Evolutionary conservation across 2,888 invertebrate species (phyloP).

Genomic region (Gonocerus acuteangulatus): DNA sequence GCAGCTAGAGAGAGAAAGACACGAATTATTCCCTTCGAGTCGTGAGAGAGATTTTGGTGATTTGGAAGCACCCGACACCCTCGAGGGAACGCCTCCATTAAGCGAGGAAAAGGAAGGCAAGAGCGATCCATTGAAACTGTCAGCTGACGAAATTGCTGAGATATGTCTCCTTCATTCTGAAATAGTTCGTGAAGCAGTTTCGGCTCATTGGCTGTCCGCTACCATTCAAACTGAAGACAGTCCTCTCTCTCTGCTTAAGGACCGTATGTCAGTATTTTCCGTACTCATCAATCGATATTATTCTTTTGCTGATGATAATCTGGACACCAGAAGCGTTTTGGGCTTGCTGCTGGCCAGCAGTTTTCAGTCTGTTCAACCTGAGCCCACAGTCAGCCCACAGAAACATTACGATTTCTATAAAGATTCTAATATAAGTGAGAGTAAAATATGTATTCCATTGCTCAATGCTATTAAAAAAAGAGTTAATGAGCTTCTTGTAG

Average conservation of each 20-base stretch:
- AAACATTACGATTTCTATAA: constrained; percentile 67
- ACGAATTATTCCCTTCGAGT: constrained; percentile 57
- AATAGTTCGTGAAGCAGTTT: constrained; percentile 52
- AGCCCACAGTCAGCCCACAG: constrained; percentile 40
- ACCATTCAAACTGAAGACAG: constrained; percentile 43
- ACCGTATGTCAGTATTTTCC: constrained; percentile 55
- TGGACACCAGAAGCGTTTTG: constrained; percentile 52
- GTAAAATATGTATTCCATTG: constrained; percentile 61
- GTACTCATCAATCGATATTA: constrained; percentile 49
- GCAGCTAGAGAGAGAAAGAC: constrained; percentile 56
- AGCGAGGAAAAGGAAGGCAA: not conserved
- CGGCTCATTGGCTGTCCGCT: constrained; percentile 52
- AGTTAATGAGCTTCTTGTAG: constrained; percentile 56
- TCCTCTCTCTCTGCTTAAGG: constrained; percentile 40
- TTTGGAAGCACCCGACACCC: constrained; percentile 48
- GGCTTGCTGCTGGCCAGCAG: constrained; percentile 49
- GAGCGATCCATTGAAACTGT: constrained; percentile 8
- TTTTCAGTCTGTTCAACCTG: constrained; percentile 24
- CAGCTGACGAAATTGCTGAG: constrained; percentile 48
- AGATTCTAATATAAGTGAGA: constrained; percentile 72
- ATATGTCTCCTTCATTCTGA: constrained; percentile 56
- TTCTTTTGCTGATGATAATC: constrained; percentile 49
- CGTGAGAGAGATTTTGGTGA: constrained; percentile 61
- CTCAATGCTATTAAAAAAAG: constrained; percentile 57
- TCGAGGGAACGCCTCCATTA: constrained; percentile 43